Conservation (phyloP, 2,797 vertebrate species). For the Anableps anableps region DNA sequence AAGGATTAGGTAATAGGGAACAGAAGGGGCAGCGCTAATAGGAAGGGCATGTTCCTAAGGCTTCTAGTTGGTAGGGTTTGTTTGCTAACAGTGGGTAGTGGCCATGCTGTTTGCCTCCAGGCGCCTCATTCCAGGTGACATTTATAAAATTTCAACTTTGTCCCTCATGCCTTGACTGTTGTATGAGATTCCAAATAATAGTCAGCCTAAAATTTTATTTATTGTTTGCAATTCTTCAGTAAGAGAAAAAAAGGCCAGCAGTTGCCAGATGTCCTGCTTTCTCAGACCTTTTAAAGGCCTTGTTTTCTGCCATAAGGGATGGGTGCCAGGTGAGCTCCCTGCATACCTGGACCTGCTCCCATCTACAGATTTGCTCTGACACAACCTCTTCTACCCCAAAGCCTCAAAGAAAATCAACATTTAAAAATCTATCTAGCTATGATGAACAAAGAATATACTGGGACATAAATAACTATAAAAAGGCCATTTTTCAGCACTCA, state of each 20-base stretch:
- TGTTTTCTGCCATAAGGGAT: conserved; percentile 54
- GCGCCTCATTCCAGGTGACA: conserved; percentile 45
- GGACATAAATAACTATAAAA: conserved; percentile 29
- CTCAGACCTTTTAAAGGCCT: conserved; percentile 56
- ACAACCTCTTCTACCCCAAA: conserved; percentile 61
- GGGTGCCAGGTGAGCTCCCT: conserved; percentile 52
- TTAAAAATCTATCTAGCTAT: conserved; percentile 35
- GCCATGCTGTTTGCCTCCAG: conserved; percentile 41
- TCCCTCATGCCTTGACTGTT: conserved; percentile 36
- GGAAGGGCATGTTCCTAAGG: conserved; percentile 49
- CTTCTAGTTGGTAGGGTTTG: conserved; percentile 46
- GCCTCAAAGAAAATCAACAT: conserved; percentile 68
- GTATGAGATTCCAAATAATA: conserved; percentile 26
- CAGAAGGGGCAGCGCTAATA: conserved; percentile 46
- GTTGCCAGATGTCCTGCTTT: conserved; percentile 62
- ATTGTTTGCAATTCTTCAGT: conserved; percentile 48
- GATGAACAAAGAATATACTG: conserved; percentile 44
- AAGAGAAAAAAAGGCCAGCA: conserved; percentile 15
- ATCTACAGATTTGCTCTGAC: conserved; percentile 46
- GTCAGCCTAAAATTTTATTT: conserved; percentile 46
- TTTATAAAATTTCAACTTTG: conserved; percentile 52
- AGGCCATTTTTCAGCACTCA: conserved; percentile 17
- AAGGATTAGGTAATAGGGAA: conserved; percentile 54
- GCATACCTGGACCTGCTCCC: conserved; percentile 63
- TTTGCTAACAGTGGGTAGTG: conserved; percentile 52